Percentiles rank a stretch among this genome's conserved stretches.
These are phyloP conservation scores for Aphelocoma coerulescens DNA, from an alignment of 2,113 vertebrate species.

Conservation along the genomic window DNA sequence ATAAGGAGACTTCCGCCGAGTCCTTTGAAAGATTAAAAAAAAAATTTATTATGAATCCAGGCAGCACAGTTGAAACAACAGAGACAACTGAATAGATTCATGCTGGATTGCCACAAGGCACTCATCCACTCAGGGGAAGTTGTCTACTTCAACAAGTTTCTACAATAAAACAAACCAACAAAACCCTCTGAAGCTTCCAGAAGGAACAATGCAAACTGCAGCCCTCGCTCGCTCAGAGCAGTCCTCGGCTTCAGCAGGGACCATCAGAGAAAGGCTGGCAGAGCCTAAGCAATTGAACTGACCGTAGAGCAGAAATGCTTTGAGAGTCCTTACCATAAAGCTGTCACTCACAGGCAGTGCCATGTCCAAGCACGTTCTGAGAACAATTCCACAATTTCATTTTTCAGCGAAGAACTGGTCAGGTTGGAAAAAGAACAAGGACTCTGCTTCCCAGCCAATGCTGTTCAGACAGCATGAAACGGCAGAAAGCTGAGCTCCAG, in stretches of 20 bases:
- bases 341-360: conserved; percentile 7
- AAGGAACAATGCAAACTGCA: conserved; percentile 23
- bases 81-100: neutral
- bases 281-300: neutral
- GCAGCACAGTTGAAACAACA: neutral
- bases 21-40: neutral
- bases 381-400: neutral
- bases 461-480: neutral
- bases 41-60: neutral
- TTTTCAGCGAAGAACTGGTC: neutral
- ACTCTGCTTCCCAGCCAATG: neutral
- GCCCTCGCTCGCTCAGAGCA: rapidly evolving
- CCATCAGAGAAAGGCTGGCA: neutral
- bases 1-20: neutral
- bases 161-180: conserved; percentile 8
- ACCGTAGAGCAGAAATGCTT: neutral
- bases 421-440: neutral
- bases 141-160: conserved; percentile 5
- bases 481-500: neutral
- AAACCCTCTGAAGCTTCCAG: conserved; percentile 33
- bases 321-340: conserved; percentile 40
- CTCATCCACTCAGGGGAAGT: neutral
- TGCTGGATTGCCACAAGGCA: conserved; percentile 16
- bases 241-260: neutral
- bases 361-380: neutral